Conservation (phyloP, 2,113 vertebrate species). For the Pagrus major region DNA sequence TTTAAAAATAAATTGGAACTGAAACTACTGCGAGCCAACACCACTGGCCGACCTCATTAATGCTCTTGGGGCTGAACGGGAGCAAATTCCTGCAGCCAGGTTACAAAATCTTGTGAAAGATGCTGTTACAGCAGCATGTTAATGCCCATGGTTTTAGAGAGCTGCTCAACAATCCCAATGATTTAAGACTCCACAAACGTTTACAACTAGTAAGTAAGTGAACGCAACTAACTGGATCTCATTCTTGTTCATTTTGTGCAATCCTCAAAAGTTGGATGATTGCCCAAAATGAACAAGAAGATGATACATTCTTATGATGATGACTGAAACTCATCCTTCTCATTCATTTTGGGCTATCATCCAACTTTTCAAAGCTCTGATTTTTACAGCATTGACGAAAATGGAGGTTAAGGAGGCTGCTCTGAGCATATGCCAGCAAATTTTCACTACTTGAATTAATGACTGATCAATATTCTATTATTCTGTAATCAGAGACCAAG, state of each 20-base stretch:
- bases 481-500: constrained; percentile 45
- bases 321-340: background rate
- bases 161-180: background rate
- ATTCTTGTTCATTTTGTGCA: constrained; percentile 2
- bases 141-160: background rate
- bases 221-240: background rate
- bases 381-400: background rate
- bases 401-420: constrained; percentile 19
- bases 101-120: background rate
- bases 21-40: background rate
- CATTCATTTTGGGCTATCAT: constrained; percentile 3
- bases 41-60: background rate
- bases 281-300: too few relatives aligned
- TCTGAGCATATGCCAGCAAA: constrained; percentile 7
- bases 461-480: constrained; percentile 69
- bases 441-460: constrained; percentile 59
- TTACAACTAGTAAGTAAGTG: constrained; percentile 10
- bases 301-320: too few relatives aligned
- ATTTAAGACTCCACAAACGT: constrained; percentile 2
- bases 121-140: background rate
- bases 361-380: background rate
- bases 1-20: background rate
- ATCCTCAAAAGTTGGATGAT: too few relatives aligned
- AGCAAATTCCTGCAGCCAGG: background rate
- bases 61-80: background rate